Evolutionary conservation across 2,797 vertebrate species (phyloP).

Genomic region (Hapalemur alaotrensis): DNA sequence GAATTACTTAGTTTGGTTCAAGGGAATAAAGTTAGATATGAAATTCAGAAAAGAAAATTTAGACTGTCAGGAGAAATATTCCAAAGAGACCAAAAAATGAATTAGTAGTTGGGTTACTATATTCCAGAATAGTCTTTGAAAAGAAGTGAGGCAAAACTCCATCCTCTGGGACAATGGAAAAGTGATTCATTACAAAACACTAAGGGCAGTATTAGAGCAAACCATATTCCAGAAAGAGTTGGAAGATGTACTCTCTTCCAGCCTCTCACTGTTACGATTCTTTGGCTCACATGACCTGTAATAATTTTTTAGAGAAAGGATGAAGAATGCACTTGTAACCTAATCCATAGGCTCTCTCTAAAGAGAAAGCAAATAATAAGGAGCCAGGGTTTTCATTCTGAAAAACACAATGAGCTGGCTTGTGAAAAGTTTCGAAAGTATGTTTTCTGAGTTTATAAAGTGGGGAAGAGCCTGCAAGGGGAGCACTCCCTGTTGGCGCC

Average conservation of each 20-base stretch:
- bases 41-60: constrained; percentile 66
- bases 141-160: not conserved
- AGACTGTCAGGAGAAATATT: constrained; percentile 34
- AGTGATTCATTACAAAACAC: not conserved
- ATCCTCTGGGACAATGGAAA: not conserved
- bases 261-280: not conserved
- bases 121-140: not conserved
- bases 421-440: not conserved
- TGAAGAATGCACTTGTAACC: not conserved
- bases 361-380: not conserved
- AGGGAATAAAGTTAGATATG: constrained; percentile 22
- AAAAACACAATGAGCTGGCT: not conserved
- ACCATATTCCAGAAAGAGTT: not conserved
- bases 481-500: rapidly evolving
- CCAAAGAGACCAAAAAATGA: constrained; percentile 44
- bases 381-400: not conserved
- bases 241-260: not conserved
- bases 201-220: not conserved
- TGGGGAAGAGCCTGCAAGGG: not conserved
- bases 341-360: not conserved
- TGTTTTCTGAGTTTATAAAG: not conserved
- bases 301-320: not conserved
- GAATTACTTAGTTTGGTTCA: constrained; percentile 59
- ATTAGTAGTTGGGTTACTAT: not conserved
- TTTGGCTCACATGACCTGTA: not conserved